Base-by-base conservation (phyloP, 2,888 invertebrate species). In the Globia sparganii region DNA sequence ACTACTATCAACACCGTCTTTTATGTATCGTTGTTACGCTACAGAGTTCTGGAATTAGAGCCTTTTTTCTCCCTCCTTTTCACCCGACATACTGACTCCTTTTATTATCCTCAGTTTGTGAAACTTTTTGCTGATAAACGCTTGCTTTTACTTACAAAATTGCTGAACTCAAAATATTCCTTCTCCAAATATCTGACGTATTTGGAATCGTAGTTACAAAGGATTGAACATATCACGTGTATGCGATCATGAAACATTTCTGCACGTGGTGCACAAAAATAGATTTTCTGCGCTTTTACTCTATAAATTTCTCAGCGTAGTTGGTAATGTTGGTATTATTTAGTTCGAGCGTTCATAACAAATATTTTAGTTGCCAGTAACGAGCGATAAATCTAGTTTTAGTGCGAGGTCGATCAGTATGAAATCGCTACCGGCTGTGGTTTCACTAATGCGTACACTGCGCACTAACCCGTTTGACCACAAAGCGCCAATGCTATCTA, bases 351-450 rank as follows among this genome's bases (percentile, higher is more conserved):
- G 88, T 86, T 90, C 86, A 89, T 86, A 90, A 87, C 89, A 89
- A 85, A 89, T 87, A 87, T 89, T 92, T 91, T 89, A 91, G 91
- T 89, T 89, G 88, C 83, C 85, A 86, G 89, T 91, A 92, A 92
- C 91, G 87, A 90, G 90, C 91, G 73, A 93, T 95, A 94, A 94
- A 94, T 95, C 93, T 94, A 91, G 93, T 93, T 94, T 92, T 91
- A 92, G 93, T 91, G 90, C 93, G 92, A 94, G 93, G 92, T 91
- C 93, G 92, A 92, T 93, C 91, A 90, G 91, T 91, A 87, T 89
- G 86, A 87, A 89, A 91, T 90, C 90, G 92, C 93, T 92, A 93
- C 92, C 92, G 92, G 89, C 88, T 87, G 86, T 85, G 83, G 86
- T 88, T 86, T 83, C 78, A 77, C 77, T 84, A 88, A 88, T 86